Percentiles rank a stretch among this genome's conserved stretches.
These are phyloP conservation scores for Passerina amoena DNA, from an alignment of 2,113 vertebrate species.

Conservation along the genomic window DNA sequence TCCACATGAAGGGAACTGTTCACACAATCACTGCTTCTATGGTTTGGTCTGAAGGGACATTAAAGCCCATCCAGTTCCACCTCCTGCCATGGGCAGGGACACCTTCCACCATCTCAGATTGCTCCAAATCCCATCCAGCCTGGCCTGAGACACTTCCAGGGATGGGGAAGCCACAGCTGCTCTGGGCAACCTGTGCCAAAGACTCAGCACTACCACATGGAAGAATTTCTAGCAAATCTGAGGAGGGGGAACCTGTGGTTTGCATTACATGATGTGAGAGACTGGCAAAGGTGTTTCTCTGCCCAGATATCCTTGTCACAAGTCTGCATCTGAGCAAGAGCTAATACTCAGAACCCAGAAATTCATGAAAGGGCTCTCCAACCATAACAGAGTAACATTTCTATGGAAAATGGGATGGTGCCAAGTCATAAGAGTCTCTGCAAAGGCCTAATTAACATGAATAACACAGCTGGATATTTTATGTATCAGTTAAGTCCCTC, in stretches of 20 bases:
- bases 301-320: neutral
- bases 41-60: neutral
- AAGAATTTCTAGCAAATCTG: neutral
- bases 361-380: neutral
- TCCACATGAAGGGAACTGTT: neutral
- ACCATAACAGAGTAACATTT: constrained; percentile 13
- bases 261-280: neutral
- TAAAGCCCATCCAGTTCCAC: rapidly evolving
- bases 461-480: constrained; percentile 55
- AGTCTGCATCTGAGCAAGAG: neutral
- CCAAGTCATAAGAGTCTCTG: constrained; percentile 1
- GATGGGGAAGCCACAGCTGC: neutral
- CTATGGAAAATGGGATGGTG: constrained; percentile 36
- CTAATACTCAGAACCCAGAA: neutral
- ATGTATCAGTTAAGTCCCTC: constrained; percentile 31
- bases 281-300: neutral
- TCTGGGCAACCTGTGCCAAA: neutral
- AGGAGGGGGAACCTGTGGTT: neutral
- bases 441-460: constrained; percentile 27
- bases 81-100: neutral
- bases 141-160: neutral
- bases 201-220: rapidly evolving
- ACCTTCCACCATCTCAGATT: rapidly evolving
- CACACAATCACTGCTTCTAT: neutral
- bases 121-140: neutral